Conservation (phyloP, 1,140 invertebrate species). For the Euborellia annulipes region DNA sequence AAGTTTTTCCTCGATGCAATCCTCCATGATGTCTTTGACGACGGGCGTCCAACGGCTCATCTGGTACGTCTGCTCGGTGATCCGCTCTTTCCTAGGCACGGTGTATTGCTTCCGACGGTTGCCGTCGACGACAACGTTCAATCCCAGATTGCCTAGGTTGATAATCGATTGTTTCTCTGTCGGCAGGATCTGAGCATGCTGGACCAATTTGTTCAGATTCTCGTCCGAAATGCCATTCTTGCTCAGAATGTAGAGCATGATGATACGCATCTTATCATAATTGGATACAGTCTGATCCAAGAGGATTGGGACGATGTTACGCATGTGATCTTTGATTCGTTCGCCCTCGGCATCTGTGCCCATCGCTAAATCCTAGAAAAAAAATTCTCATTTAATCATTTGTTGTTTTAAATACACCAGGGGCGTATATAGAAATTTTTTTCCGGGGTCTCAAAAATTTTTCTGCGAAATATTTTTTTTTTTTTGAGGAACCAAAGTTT, state of each 20-base stretch:
- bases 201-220: slow-evolving; percentile 91
- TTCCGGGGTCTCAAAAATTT: not conserved
- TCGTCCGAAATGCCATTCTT: slow-evolving; percentile 99
- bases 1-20: slow-evolving; percentile 93
- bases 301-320: slow-evolving; percentile 94
- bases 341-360: slow-evolving; percentile 96
- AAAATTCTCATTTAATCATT: slow-evolving; percentile 8
- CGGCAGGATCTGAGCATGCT: slow-evolving; percentile 84
- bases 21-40: slow-evolving; percentile 96
- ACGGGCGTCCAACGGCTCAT: slow-evolving; percentile 99
- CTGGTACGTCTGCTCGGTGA: slow-evolving; percentile 96
- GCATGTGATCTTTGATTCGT: slow-evolving; percentile 98
- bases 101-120: slow-evolving; percentile 73
- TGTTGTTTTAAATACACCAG: not conserved
- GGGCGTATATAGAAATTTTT: too few relatives aligned
- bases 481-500: not conserved
- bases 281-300: slow-evolving; percentile 79
- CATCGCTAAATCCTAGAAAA: slow-evolving; percentile 77
- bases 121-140: slow-evolving; percentile 87
- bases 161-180: slow-evolving; percentile 89
- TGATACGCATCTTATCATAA: slow-evolving; percentile 95
- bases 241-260: slow-evolving; percentile 94
- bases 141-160: slow-evolving; percentile 84
- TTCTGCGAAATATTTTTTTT: not conserved
- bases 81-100: slow-evolving; percentile 82